Evolutionary conservation across 64 coral and sea anemone species (phyloP), one percentile per base, ranked within the genome.

Genomic region (Stylophora pistillata): DNA sequence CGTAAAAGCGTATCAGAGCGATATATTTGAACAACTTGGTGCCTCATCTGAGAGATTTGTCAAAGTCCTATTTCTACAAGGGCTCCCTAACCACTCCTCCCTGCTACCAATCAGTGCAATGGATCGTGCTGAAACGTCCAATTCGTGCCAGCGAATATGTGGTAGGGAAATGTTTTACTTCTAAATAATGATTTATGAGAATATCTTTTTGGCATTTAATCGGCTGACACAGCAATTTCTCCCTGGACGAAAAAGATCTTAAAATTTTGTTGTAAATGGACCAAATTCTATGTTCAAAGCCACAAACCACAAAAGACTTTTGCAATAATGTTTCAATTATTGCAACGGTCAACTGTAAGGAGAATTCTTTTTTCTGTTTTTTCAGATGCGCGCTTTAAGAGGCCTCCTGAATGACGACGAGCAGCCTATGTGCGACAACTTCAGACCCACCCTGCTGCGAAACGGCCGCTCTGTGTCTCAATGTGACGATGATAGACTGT

Each of bases 31-130:
- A 29, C 47, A 11, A 56, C 34, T 47, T 55, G 47, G 17, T 56
- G 0, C 75, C 53, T 55, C 21, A 56, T 21, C 25, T 78, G 53
- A 28, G 25, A 78, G 23, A 78, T 56, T 52, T 78, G 52, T 78
- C 75, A n/a, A 13, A 13, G 10, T 95, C 88, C 47, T 95, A 78
- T 65, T 85, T 85, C 4, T 92, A 95, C 78, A 89, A 85, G 13
- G 94, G 94, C 0, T 95, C 94, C 54, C 89, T 95, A 6, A 95
- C 94, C 5, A 89, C 94, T 5, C 94, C 94, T 11, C 86, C 85
- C 9, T 95, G 94, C 71, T 92, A 92, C 60, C 85, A 95, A 65
- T 91, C 89, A 30, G 94, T 95, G 21, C 73, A n/a, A 1, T 95
- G 94, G 94, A 85, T 95, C 63, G 84, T 95, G 10, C 56, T 92